Evolutionary conservation across 2,888 invertebrate genomes (phyloP).

Genomic region (Crematogaster levior): DNA sequence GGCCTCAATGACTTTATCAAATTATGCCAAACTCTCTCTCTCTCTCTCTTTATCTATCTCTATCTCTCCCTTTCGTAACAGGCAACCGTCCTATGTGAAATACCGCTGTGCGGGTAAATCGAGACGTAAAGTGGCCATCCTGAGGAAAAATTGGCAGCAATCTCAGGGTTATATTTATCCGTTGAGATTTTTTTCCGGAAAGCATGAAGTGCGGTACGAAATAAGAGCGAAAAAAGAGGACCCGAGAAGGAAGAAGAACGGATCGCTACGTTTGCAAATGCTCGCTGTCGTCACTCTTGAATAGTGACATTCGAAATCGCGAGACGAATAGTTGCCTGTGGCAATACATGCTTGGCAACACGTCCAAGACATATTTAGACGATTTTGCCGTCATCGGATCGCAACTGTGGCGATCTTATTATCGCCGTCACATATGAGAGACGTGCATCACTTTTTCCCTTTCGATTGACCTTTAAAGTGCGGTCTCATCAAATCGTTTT

Average conservation of each 20-base stretch:
- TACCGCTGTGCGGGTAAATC: slow-evolving; percentile 14
- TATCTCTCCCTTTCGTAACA: not conserved
- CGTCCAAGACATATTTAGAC: slow-evolving; percentile 71
- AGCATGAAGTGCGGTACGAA: not conserved
- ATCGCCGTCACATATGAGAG: not conserved
- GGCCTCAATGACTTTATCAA: slow-evolving; percentile 70
- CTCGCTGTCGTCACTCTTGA: slow-evolving; percentile 49
- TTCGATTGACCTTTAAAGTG: not conserved
- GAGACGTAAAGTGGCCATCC: slow-evolving; percentile 13
- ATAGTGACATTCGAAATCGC: slow-evolving; percentile 53
- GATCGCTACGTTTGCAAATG: slow-evolving; percentile 24
- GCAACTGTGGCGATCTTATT: slow-evolving; percentile 5
- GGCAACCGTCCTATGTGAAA: not conserved
- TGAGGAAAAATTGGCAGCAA: slow-evolving; percentile 29
- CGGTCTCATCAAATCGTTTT: not conserved
- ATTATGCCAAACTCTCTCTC: slow-evolving; percentile 59
- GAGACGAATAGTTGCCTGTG: slow-evolving; percentile 60
- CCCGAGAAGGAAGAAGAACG: not conserved
- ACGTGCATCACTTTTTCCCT: not conserved
- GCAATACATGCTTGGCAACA: slow-evolving; percentile 62
- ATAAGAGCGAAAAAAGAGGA: not conserved
- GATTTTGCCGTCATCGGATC: slow-evolving; percentile 56
- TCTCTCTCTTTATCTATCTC: not conserved
- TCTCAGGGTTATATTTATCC: slow-evolving; percentile 32
- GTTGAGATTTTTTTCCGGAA: not conserved